Conservation (phyloP, 2,888 invertebrate species). For the Eumerus sabulonum region DNA sequence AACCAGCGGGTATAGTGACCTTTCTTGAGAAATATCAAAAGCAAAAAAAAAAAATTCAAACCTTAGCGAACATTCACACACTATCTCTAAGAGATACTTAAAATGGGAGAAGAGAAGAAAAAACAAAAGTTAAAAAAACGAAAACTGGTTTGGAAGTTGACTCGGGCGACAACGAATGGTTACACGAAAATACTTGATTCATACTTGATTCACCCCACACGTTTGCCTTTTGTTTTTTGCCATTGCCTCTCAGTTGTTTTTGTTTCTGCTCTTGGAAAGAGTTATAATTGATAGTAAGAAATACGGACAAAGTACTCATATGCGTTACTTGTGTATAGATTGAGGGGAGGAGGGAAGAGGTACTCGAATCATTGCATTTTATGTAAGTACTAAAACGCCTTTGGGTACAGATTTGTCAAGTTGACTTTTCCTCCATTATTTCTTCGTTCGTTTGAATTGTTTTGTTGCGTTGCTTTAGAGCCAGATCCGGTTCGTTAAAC, state of each 20-base stretch:
- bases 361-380: constrained; percentile 45
- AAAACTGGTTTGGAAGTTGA: constrained; percentile 47
- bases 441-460: background rate
- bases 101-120: background rate
- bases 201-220: constrained; percentile 63
- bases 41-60: constrained; percentile 15
- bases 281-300: constrained; percentile 13
- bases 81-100: no score
- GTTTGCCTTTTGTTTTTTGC: constrained; percentile 1
- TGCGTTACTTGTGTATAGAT: no score
- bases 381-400: constrained; percentile 34
- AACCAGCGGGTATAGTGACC: constrained; percentile 60
- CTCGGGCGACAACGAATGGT: constrained; percentile 27
- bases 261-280: constrained; percentile 3
- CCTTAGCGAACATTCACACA: constrained; percentile 3
- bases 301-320: background rate
- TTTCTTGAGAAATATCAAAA: constrained; percentile 31
- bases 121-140: constrained; percentile 30
- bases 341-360: background rate
- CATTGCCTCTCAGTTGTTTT: background rate
- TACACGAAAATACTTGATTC: constrained; percentile 46
- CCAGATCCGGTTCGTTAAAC: constrained; percentile 56
- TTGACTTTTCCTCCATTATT: background rate
- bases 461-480: constrained; percentile 6
- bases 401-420: constrained; percentile 45